Conservation (phyloP, 2,113 vertebrate species). For the Elachura formosa region DNA sequence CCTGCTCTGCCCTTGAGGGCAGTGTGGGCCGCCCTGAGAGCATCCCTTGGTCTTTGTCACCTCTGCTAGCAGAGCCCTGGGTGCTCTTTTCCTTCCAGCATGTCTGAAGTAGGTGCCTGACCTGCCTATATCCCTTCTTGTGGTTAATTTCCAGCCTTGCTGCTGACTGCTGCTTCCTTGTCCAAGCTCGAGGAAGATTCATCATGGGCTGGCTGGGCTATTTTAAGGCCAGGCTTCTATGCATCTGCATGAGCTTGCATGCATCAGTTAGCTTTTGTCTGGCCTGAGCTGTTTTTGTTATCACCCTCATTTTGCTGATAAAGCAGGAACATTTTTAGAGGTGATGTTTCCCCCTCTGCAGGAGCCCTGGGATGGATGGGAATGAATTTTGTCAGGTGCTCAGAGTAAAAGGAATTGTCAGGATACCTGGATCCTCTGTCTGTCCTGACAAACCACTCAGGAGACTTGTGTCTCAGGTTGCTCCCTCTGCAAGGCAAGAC, state of each 20-base stretch:
- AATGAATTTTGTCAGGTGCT: conserved; percentile 17
- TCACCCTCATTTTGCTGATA: conserved; percentile 32
- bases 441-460: neutral
- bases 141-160: neutral
- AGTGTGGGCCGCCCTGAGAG: neutral
- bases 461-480: neutral
- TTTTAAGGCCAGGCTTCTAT: conserved; percentile 31
- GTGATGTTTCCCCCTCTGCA: neutral
- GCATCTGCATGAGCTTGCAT: neutral
- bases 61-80: neutral
- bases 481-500: neutral
- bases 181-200: conserved; percentile 18
- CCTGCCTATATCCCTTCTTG: neutral
- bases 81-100: neutral
- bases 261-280: conserved; percentile 47
- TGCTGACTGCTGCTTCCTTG: neutral
- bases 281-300: conserved; percentile 47
- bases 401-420: conserved; percentile 4
- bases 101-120: neutral
- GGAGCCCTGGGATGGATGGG: neutral
- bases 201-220: neutral
- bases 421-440: neutral
- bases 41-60: neutral
- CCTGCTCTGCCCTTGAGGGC: neutral
- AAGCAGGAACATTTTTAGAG: conserved; percentile 41